Evolutionary conservation across 2,888 invertebrate species (phyloP).

Genomic region (Graphium colonna): DNA sequence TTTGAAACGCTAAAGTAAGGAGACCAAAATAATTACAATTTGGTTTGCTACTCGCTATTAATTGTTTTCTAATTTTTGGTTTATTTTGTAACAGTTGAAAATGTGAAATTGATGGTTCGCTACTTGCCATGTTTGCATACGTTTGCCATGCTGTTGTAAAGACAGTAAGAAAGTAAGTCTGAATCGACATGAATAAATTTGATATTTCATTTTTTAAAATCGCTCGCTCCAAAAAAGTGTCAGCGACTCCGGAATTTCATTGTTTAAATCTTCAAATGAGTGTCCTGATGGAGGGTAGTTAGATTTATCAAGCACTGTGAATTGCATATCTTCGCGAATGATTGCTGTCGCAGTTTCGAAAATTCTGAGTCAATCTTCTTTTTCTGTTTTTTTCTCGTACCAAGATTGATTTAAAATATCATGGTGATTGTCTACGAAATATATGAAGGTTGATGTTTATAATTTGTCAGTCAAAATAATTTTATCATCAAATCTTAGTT

Average conservation of each 20-base stretch:
- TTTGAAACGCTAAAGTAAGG: too few species aligned
- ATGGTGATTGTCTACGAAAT: conserved; percentile 23
- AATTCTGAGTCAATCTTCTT: conserved; percentile 34
- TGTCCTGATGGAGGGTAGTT: conserved; percentile 36
- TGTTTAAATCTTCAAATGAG: conserved; percentile 35
- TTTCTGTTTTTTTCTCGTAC: conserved; percentile 35
- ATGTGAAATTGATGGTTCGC: too few species aligned
- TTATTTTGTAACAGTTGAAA: too few species aligned
- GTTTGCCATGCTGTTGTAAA: too few species aligned
- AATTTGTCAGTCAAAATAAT: conserved; percentile 35
- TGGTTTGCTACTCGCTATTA: too few species aligned
- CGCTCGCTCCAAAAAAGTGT: conserved; percentile 27
- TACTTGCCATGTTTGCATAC: too few species aligned
- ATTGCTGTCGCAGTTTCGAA: conserved; percentile 29
- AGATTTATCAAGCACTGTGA: conserved; percentile 28
- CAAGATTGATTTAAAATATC: conserved; percentile 32
- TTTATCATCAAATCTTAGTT: conserved; percentile 40
- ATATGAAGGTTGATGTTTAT: conserved; percentile 22
- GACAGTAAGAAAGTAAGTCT: too few species aligned
- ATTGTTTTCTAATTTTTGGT: too few species aligned
- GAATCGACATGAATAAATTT: too few species aligned
- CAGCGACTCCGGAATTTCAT: conserved; percentile 32
- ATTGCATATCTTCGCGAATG: conserved; percentile 25
- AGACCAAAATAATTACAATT: too few species aligned
- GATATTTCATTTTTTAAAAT: conserved; percentile 31